Conservation (phyloP, 2,797 vertebrate genomes). For the Allobates femoralis region DNA sequence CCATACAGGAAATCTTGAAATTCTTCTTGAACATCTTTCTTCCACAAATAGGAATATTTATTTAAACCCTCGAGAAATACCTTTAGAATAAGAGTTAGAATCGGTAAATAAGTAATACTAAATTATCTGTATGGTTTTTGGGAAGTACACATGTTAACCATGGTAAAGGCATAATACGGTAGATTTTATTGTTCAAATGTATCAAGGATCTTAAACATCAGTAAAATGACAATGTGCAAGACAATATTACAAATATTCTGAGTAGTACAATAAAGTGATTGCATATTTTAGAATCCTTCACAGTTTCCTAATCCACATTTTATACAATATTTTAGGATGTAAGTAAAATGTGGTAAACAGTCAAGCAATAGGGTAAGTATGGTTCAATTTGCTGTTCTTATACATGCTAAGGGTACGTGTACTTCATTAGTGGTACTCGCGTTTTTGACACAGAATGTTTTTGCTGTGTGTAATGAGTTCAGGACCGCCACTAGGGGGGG, state of each 20-base stretch:
- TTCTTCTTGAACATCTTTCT: slow-evolving; percentile 57
- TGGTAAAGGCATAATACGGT: background rate
- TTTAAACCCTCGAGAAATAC: slow-evolving; percentile 33
- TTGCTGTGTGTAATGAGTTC: no score
- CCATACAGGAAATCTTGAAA: slow-evolving; percentile 60
- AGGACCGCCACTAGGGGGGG: no score
- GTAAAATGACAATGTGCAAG: background rate
- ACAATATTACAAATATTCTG: background rate
- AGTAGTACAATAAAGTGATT: background rate
- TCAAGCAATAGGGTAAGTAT: no score
- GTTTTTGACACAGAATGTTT: no score
- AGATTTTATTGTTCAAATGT: background rate
- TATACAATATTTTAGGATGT: background rate
- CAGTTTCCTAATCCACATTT: background rate
- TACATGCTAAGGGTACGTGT: no score
- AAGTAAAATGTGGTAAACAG: no score
- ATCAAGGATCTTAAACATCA: background rate
- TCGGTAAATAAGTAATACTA: background rate
- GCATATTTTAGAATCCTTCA: background rate
- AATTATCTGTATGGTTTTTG: background rate
- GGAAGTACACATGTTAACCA: background rate
- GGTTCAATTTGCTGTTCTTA: no score
- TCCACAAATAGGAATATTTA: slow-evolving; percentile 56
- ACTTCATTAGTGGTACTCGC: no score
- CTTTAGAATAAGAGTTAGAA: slow-evolving; percentile 29